Base-by-base conservation (phyloP, 2,888 invertebrate species). In the Rhimphoctona megacephalus region DNA sequence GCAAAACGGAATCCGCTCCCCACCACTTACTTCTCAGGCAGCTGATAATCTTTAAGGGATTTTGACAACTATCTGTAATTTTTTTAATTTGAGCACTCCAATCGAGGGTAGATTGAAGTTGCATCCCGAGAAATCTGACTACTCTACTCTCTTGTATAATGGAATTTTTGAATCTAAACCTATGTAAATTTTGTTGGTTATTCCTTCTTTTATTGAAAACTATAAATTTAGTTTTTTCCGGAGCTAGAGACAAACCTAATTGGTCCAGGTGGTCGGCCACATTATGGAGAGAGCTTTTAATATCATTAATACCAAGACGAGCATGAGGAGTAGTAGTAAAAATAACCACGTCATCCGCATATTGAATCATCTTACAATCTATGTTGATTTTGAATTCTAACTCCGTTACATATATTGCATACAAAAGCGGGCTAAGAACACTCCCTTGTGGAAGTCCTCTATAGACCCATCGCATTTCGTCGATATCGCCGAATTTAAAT, bases 1-100 rank as follows among this genome's bases (percentile, higher is more conserved):
- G 66, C 9, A 73, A 9, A 39, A 69, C 49, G 46, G 86, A 84
- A 33, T 86, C 84, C 2, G 84, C 84, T 7, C 84, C 84, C 78
- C 81, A 84, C 73, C 82, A 85, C 9, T 82, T 82, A 9, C 36
- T 33, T n/a, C 76, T 77, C 25, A 70, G 25, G 17, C 77, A 77
- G 7, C 43, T 70, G 4, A 77, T 7, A 36, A 81, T 30, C 22
- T 77, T 69, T 1, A 69, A 8, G 2, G 82, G 61, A 11, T 70
- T 64, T n/a, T 79, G 64, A 43, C 73, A 66, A 19, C 54, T 57
- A 14, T 67, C 54, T 14, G 17, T n/a, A n/a, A n/a, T n/a, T n/a
- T 30, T 77, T 9, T 46, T 46, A 49, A 57, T 33, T 54, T 77
- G 77, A 2, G 36, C 5, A 14, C 17, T 64, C 36, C 52, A 67